Evolutionary conservation across 1,140 invertebrate species (phyloP), one percentile per base, ranked within the genome.

Genomic region (Cheumatopsyche charites): DNA sequence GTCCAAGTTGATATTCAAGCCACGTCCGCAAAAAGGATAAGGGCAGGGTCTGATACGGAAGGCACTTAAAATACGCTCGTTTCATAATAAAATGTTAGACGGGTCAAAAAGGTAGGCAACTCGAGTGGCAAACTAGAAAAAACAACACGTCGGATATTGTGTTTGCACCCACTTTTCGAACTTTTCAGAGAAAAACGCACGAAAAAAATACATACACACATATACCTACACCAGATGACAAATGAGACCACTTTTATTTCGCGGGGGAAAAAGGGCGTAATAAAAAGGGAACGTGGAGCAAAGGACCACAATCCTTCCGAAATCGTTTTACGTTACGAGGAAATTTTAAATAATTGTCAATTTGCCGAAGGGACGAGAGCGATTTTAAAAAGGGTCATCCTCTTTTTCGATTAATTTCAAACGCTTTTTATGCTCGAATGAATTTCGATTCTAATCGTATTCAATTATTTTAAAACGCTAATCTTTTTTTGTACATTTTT

Each of bases 301-400:
- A 4, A 13, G 11, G 43, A 13, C 41, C 12, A 42, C 41, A 42
- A 42, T 52, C 15, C 47, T 52, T 52, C 19, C 47, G 47, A 15
- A 52, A 52, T 52, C n/a, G 47, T 52, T 52, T 52, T 52, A 52
- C 19, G 1, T 17, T 17, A 9, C 47, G 15, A 15, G 15, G 47
- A 52, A 52, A 52, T 52, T 52, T 52, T 52, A 52, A 52, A 52
- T 52, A 52, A 52, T 52, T 52, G 47, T 52, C 47, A 52, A 52
- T 52, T 17, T 15, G 15, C 47, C 47, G 47, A 52, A 15, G 47
- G 47, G 47, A 52, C 9, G n/a, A 52, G 1, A 52, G 19, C 47
- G 47, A 7, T 19, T 52, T 52, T 7, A 17, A 52, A 52, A 52
- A 52, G 47, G 7, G 19, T 52, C 19, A 17, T 52, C 47, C 47